Base-by-base conservation (phyloP, 2,888 invertebrate species). In the Abrostola triplasia region DNA sequence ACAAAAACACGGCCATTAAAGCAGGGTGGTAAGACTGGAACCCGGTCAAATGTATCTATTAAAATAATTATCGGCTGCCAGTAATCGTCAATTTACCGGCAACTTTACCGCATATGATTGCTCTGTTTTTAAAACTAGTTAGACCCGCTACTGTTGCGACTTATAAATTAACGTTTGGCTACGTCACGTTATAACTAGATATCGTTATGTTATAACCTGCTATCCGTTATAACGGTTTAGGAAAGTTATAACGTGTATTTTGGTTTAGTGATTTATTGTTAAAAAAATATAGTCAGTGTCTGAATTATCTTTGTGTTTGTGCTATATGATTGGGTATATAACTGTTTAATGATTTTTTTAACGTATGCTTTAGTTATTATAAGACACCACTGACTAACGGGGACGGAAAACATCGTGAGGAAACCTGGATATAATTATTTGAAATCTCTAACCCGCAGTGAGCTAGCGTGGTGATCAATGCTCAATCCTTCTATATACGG, bases 101-200 rank as follows among this genome's bases (percentile, higher is more conserved):
- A 53, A 47, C 50, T 69, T 56, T 24, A 58, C 56, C 40, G 77
- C 77, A 79, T 79, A 67, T 63, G 59, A 77, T 77, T 77, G 62
- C 55, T 60, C 69, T 55, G 60, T 38, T 61, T 79, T 79, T 66
- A 55, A 58, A 79, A 77, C 80, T 53, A 49, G 77, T 79, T 63
- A 41, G 56, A 49, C 53, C 59, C 37, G 71, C 57, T 65, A 48
- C 75, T 56, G 64, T 54, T 47, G 44, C 44, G 13, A 47, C 13
- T 47, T 6, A 24, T 12, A 12, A 42, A n/a, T n/a, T 6, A 44
- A 44, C 9, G 44, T 47, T 0, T 13, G 13, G 44, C 24, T 13
- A 47, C 44, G 24, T 47, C 13, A 13, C 44, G 13, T 44, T 24
- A 24, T 24, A 24, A 24, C 24, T 47, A 9, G 13, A 5, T 47